These are phyloP conservation scores for Excalfactoria chinensis DNA, from an alignment of 2,113 vertebrate species.

Conservation along the genomic window DNA sequence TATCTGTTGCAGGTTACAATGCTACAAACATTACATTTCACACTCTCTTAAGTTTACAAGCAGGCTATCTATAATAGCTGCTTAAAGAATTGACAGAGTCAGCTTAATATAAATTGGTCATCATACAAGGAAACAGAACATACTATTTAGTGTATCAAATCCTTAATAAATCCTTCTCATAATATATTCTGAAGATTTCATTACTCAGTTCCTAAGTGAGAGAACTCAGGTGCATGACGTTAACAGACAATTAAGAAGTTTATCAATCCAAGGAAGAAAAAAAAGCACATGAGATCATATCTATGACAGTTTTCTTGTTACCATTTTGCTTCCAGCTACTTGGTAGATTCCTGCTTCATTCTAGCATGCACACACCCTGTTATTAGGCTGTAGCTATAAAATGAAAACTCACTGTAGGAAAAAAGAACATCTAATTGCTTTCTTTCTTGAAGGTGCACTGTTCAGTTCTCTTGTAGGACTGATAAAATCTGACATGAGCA, in stretches of 20 bases:
- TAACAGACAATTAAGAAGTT: not conserved
- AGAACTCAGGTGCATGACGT: not conserved
- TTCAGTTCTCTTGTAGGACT: conserved; percentile 33
- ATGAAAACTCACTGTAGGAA: conserved; percentile 16
- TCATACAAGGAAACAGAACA: not conserved
- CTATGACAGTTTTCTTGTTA: not conserved
- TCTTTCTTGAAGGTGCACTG: conserved; percentile 46
- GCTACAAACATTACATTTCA: not conserved
- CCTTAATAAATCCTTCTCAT: not conserved
- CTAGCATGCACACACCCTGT: not conserved
- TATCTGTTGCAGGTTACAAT: not conserved
- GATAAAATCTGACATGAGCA: conserved; percentile 57
- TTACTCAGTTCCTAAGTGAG: fast-evolving
- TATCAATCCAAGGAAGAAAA: not conserved
- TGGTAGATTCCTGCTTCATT: not conserved
- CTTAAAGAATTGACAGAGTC: not conserved
- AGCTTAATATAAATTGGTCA: not conserved
- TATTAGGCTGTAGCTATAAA: not conserved
- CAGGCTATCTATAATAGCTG: not conserved
- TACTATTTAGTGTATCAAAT: not conserved
- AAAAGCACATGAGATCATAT: not conserved
- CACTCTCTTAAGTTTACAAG: conserved; percentile 11
- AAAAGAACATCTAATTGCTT: conserved; percentile 50
- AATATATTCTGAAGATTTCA: not conserved
- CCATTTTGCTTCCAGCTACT: conserved; percentile 38